Percentiles rank a stretch among this genome's conserved stretches.
Evolutionary conservation across 2,113 vertebrate genomes (phyloP).

Genomic region (Carassius gibelio): DNA sequence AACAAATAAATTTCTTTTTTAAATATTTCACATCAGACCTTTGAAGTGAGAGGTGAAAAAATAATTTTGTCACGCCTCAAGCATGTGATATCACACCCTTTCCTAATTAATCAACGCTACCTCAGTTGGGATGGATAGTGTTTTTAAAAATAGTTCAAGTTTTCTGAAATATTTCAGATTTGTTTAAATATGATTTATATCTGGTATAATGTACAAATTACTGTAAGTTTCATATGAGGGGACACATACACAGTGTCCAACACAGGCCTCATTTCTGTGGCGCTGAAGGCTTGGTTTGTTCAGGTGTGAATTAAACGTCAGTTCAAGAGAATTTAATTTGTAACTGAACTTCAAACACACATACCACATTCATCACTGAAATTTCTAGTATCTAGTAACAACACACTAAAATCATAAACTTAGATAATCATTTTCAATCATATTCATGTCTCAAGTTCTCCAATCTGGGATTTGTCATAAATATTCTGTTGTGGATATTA

Average conservation of each 20-base stretch:
- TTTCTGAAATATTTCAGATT: not conserved
- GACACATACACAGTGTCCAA: constrained; percentile 1
- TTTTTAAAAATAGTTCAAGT: not conserved
- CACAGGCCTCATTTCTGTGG: not conserved
- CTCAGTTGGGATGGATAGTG: not conserved
- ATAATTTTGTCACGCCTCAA: not conserved
- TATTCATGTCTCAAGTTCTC: not conserved
- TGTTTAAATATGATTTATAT: not conserved
- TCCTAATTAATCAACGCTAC: not conserved
- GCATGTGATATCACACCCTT: not conserved
- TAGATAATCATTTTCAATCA: not conserved
- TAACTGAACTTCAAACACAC: not conserved
- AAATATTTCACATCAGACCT: not conserved
- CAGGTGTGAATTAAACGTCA: constrained; percentile 11
- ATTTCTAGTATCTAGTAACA: not conserved
- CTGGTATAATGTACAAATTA: not conserved
- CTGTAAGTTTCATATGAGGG: not conserved
- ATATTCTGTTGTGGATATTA: not conserved
- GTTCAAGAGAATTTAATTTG: not conserved
- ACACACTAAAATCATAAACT: no score
- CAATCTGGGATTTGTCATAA: not conserved
- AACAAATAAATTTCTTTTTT: not conserved
- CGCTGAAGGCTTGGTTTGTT: constrained; percentile 29
- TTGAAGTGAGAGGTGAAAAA: not conserved
- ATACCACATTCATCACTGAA: not conserved